Evolutionary conservation across 2,113 vertebrate species (phyloP), one percentile per base, ranked within the genome.

Genomic region (Zosterops hypoxanthus): DNA sequence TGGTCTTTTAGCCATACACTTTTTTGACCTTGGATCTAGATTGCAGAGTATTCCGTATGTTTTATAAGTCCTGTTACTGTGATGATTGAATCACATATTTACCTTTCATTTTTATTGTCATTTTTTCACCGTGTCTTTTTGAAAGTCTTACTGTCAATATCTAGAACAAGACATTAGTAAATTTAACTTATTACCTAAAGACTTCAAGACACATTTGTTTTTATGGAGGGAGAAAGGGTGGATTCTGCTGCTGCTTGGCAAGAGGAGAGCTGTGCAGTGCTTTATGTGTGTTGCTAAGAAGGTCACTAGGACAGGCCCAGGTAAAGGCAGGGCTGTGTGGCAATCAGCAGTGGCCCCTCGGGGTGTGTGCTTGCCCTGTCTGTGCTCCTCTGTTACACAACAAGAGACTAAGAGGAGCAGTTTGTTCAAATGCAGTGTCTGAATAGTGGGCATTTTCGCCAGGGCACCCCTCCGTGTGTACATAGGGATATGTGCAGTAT

Each of bases 391-490:
- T 41, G 9, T 46, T 44, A 26, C n/a, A 31, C 39, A 42, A 26
- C 26, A 64, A 39, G 55, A 56, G 41, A 20, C 44, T 53, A 28
- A 46, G 52, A 65, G 49, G 41, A 89, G 47, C 57, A 42, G 44
- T 71, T 83, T 53, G 42, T 73, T 92, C n/a, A 63, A 42, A 68
- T 41, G 44, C 26, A 53, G 14, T 44, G 26, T 46, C 19, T 79
- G n/a, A 81, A 57, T 4, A 41, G 28, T 8, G n/a, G 44, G 56
- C 17, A 12, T 76, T 86, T 93, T 52, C 88, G 24, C n/a, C 3
- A 2, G 17, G n/a, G 55, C 63, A 33, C 39, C 14, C 39, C 53
- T 79, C 28, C 0, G 0, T 36, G 34, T 64, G 21, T 80, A 26
- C 55, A 3, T 5, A 24, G 49, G 65, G 52, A 21, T 64, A 71